Evolutionary conservation across 2,113 vertebrate species (phyloP), one percentile per base, ranked within the genome.

Genomic region (Pycnonotus jocosus): DNA sequence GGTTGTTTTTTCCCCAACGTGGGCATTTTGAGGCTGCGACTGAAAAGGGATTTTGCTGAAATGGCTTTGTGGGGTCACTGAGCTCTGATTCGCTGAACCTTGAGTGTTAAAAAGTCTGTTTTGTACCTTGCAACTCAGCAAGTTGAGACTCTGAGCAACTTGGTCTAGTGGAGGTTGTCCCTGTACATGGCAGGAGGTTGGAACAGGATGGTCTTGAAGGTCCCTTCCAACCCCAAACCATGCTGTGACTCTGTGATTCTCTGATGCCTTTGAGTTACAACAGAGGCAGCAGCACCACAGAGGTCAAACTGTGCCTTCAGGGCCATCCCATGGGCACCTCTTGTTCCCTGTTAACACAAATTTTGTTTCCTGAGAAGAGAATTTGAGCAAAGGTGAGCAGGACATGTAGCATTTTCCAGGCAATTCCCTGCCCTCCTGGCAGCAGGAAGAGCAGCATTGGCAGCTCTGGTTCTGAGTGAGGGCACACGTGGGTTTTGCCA

Each of bases 41-140:
- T 64, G 66, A 18, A 30, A 51, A 88, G 9, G n/a, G 30, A 19
- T 57, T 89, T 92, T 93, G 70, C 88, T 54, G 28, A 72, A 80
- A 57, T 42, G 78, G 54, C 78, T 87, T 77, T 72, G 27, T 73
- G 62, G 21, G 50, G 44, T 93, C 71, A 72, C 0, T 4, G 17
- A 76, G 51, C 44, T 78, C 33, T 8, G 24, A 35, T 45, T 79
- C 28, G 4, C 86, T 50, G 65, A 18, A 44, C 73, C 61, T 72
- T 17, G 38, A 45, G 64, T 30, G 19, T 57, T 87, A 20, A 53
- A 54, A 81, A 48, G 16, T 37, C 5, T 45, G 18, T 24, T 87
- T 93, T 35, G 64, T 66, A 11, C 47, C 74, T 88, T 56, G 50
- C 58, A 77, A 4, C 33, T 25, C 79, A 62, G 70, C 70, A 51